A percentile compares a stretch with the other conserved stretches of the same genome.
Conservation (phyloP, 1,140 invertebrate genomes). For the Pectinophora gossypiella region DNA sequence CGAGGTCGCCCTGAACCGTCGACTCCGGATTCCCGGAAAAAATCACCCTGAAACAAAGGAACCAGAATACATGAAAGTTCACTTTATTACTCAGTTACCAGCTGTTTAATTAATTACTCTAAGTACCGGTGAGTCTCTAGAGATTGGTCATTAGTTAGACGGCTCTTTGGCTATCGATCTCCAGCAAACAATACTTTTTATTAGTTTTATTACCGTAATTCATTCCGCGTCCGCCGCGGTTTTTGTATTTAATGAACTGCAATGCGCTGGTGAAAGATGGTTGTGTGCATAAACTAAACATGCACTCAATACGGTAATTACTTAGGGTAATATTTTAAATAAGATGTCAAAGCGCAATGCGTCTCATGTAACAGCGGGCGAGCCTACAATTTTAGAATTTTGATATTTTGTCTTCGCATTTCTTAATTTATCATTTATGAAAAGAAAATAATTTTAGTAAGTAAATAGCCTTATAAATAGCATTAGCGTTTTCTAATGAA, state of each 20-base stretch:
- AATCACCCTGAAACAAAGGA: neutral
- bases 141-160: conserved; percentile 69
- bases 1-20: neutral
- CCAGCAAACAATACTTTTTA: conserved; percentile 59
- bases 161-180: conserved; percentile 58
- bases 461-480: neutral
- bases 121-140: conserved; percentile 65
- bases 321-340: neutral
- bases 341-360: too few relatives aligned
- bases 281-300: neutral
- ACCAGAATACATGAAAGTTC: conserved; percentile 36
- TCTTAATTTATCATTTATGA: neutral
- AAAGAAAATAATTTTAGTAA: neutral
- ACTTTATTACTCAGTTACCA: conserved; percentile 47
- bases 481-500: neutral
- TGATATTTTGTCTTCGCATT: neutral
- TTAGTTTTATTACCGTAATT: conserved; percentile 56
- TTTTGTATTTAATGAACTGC: conserved; percentile 36
- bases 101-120: conserved; percentile 63
- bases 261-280: neutral
- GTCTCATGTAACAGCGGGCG: neutral
- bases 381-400: neutral
- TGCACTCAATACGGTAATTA: neutral
- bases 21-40: too few relatives aligned
- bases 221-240: conserved; percentile 33